Percentiles rank a stretch among this genome's conserved stretches.
Conservation (phyloP, 2,797 vertebrate species). For the Poeciliopsis turneri region DNA sequence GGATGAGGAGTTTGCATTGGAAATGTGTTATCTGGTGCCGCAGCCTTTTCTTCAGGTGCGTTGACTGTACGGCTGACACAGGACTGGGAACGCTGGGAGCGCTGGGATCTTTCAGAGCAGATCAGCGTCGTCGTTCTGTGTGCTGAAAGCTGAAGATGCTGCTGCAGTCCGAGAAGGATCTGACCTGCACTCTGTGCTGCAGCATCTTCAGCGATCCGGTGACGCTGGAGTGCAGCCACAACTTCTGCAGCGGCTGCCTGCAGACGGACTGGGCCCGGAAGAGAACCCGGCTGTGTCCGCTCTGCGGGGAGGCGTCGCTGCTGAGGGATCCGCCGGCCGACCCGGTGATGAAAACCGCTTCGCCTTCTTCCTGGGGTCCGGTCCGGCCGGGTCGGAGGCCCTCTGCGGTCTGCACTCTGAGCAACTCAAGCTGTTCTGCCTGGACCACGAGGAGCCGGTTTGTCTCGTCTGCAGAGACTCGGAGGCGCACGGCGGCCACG, state of each 20-base stretch:
- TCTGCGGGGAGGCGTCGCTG: not conserved
- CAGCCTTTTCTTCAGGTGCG: not conserved
- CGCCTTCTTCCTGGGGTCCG: not conserved
- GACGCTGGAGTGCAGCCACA: not conserved
- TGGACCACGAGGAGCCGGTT: constrained; percentile 39
- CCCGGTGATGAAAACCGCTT: not conserved
- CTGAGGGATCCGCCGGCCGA: not conserved
- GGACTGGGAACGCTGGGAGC: not conserved
- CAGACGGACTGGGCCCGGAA: not conserved
- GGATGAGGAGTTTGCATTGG: not conserved
- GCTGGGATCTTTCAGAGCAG: not conserved
- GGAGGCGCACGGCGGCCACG: constrained; percentile 31
- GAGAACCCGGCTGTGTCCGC: not conserved
- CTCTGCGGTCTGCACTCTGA: not conserved
- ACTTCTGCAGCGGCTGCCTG: not conserved
- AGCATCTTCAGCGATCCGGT: not conserved
- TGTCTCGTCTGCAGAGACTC: constrained; percentile 50
- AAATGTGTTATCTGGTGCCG: not conserved
- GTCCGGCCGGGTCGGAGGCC: not conserved
- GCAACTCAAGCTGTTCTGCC: constrained; percentile 33
- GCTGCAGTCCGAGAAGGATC: not conserved
- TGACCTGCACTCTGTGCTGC: not conserved
- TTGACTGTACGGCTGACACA: not conserved
- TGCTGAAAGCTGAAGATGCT: constrained; percentile 26
- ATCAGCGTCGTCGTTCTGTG: not conserved